phyloP scores from a whole-genome alignment of 35 echinoderm and acorn worm genomes.

The Stichopus chloronotus region DNA sequence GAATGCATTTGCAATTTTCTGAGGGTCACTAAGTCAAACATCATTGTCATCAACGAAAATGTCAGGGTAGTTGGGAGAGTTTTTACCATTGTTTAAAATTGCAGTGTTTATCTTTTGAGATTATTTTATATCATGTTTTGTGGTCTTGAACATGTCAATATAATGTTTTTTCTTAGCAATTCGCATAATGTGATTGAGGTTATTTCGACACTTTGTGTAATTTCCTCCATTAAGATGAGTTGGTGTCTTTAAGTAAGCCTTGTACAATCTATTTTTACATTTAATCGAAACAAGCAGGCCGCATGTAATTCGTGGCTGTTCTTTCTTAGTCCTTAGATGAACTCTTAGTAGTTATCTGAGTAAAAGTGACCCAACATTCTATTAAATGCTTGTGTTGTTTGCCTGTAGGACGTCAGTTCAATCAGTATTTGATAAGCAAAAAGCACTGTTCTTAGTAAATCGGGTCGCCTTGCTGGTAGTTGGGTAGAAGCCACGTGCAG shows the following conservation, averaged over 20 bases:
- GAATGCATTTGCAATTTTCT: no score
- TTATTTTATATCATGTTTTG: constrained; percentile 9
- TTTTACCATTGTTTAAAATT: neutral
- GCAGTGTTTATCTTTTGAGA: no score
- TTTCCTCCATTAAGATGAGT: neutral
- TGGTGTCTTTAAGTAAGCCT: constrained; percentile 6
- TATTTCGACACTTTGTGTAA: neutral
- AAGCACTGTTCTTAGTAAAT: neutral
- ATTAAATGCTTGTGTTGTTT: neutral
- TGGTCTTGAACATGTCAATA: neutral
- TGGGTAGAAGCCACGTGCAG: neutral
- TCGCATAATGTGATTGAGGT: constrained; percentile 6
- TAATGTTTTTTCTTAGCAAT: constrained; percentile 8
- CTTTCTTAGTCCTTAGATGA: neutral
- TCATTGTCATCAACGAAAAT: neutral
- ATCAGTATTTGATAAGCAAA: neutral
- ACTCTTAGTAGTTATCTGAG: neutral
- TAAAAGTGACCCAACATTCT: neutral
- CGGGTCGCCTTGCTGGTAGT: neutral
- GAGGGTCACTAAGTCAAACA: no score
- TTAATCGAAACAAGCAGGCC: neutral
- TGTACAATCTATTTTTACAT: neutral
- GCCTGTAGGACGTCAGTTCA: neutral
- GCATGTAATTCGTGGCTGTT: neutral
- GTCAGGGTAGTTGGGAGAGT: neutral